These are phyloP conservation scores for Brienomyrus longianalis DNA, from an alignment of 2,113 vertebrate species.

Conservation along the genomic window DNA sequence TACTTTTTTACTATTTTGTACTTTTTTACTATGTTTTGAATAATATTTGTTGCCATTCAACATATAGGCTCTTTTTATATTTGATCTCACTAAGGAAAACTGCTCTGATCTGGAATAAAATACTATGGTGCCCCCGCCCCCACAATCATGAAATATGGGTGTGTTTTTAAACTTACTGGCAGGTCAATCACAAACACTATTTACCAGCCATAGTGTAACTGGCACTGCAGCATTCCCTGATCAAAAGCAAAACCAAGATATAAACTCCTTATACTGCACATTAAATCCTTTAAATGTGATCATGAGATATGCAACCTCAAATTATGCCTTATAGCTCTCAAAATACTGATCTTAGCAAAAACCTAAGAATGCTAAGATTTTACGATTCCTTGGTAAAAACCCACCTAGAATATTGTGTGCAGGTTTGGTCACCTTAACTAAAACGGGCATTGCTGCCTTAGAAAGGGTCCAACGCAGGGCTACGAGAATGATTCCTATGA, in stretches of 20 bases:
- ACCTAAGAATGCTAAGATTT: neutral
- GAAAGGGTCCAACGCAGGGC: too few relatives aligned
- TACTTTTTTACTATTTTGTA: neutral
- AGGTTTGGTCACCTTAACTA: too few relatives aligned
- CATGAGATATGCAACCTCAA: neutral
- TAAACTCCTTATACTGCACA: neutral
- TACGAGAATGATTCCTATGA: too few relatives aligned
- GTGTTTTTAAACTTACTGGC: neutral
- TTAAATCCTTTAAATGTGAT: neutral
- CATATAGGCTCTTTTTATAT: neutral
- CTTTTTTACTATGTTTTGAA: neutral
- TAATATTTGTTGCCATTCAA: neutral
- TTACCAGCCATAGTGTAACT: neutral
- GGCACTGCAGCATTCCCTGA: neutral
- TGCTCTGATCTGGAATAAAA: neutral
- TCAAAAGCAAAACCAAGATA: neutral
- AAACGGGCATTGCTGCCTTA: too few relatives aligned
- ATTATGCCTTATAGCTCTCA: neutral
- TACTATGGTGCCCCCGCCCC: neutral
- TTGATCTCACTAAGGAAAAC: neutral
- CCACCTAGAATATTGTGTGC: too few relatives aligned
- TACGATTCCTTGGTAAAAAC: too few relatives aligned
- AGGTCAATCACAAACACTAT: neutral
- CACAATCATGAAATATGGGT: neutral
- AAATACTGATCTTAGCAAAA: neutral